Base-by-base conservation (phyloP, 2,888 invertebrate genomes). In the Caenorhabditis sinica region DNA sequence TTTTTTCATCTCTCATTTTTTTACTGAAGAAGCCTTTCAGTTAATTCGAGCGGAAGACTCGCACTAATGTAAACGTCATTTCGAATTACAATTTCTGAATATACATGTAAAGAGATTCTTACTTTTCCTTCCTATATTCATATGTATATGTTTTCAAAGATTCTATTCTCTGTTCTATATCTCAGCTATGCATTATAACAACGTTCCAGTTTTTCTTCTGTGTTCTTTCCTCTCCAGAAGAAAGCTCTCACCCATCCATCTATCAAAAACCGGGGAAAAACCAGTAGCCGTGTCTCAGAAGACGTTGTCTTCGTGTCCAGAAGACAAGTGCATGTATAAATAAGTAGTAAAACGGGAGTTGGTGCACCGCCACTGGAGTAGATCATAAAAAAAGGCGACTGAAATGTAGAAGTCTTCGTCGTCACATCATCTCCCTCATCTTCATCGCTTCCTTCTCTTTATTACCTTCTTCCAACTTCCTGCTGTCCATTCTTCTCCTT, bases 271-370 rank as follows among this genome's bases (percentile, higher is more conserved):
- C 72, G 20, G 30, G 40, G 17, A 61, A 33, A 23, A n/a, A n/a
- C n/a, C n/a, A 30, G 28, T 30, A 36, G 15, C 23, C 30, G 13
- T 11, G n/a, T 20, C 43, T 40, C 30, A 23, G 45, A 36, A 63
- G 51, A 43, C 56, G 45, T 23, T 8, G 49, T 20, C 8, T n/a
- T 15, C 17, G 45, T 17, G 15, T 45, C 17, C 60, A 58, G 61
- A 72, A 80, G 80, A 77, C 69, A 80, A 80, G 80, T 80, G 80
- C 80, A 80, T 80, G 80, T 80, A 80, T 80, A 80, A 80, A 80
- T 80, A 80, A 80, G 80, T 72, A 80, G 80, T 72, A 65, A 66
- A 30, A 49, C n/a, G 40, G 28, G 20, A 9, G 63, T 49, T 20
- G 11, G 49, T 11, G 69, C 43, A 36, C 71, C 60, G n/a, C 60